Conservation (phyloP, 2,888 invertebrate genomes). For the Ligdia adustata region DNA sequence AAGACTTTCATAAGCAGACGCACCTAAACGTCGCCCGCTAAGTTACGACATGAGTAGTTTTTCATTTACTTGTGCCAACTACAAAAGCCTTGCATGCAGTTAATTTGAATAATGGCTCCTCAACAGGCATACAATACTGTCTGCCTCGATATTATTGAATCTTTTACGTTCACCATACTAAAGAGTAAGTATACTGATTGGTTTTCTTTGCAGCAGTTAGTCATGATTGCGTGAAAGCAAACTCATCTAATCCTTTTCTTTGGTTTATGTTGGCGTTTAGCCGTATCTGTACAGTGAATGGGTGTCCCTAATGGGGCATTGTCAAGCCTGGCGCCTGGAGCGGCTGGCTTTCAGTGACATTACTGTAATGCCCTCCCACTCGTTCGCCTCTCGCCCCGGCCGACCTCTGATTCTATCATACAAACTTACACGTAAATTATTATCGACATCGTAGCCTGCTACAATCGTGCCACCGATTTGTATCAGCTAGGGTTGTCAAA, state of each 20-base stretch:
- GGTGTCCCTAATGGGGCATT: slow-evolving; percentile 56
- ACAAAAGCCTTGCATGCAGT: background rate
- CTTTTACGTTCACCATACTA: slow-evolving; percentile 8
- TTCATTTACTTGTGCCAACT: background rate
- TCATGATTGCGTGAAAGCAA: slow-evolving; percentile 22
- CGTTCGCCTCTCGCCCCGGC: slow-evolving; percentile 44
- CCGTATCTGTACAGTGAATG: slow-evolving; percentile 44
- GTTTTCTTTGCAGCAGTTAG: slow-evolving; percentile 14
- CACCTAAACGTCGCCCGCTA: background rate
- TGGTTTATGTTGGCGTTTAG: slow-evolving; percentile 29
- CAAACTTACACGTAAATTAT: slow-evolving; percentile 22
- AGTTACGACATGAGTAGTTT: slow-evolving; percentile 1
- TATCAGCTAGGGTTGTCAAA: slow-evolving; percentile 4
- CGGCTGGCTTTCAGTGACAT: slow-evolving; percentile 49
- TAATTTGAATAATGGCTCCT: slow-evolving; percentile 3
- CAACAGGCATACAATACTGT: background rate
- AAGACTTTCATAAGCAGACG: background rate
- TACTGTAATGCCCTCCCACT: slow-evolving; percentile 55
- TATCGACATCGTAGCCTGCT: slow-evolving; percentile 21
- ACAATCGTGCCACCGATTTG: slow-evolving; percentile 10
- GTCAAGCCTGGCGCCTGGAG: slow-evolving; percentile 51
- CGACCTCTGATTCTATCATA: slow-evolving; percentile 42
- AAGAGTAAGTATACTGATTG: slow-evolving; percentile 15
- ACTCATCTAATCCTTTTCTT: slow-evolving; percentile 26
- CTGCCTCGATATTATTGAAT: background rate